Conservation (phyloP, 2,113 vertebrate genomes). For the Embiotoca jacksoni region DNA sequence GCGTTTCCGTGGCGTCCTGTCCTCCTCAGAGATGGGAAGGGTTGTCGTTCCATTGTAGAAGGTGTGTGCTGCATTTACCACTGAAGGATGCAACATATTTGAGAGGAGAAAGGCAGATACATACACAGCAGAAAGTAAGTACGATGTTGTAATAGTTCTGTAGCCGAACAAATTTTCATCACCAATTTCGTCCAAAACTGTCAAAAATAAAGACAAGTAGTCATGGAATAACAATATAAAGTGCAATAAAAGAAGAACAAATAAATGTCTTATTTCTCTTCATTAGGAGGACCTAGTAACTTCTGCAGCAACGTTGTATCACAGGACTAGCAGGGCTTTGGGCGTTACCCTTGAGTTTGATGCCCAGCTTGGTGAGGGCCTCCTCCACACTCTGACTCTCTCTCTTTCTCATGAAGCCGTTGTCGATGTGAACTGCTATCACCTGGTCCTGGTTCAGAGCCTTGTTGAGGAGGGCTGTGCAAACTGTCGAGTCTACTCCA, state of each 20-base stretch:
- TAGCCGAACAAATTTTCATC: too few relatives aligned
- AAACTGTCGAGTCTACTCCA: constrained; percentile 97
- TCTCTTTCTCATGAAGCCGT: constrained; percentile 98
- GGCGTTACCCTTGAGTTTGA: constrained; percentile 93
- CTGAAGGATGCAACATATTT: constrained; percentile 73
- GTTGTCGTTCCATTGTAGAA: constrained; percentile 99
- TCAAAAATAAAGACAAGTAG: too few relatives aligned
- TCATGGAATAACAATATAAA: too few relatives aligned
- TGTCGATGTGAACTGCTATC: constrained; percentile 98
- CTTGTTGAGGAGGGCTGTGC: constrained; percentile 96
- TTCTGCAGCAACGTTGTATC: too few relatives aligned
- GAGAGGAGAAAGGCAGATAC: background rate
- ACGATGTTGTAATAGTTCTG: too few relatives aligned
- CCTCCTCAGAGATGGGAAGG: constrained; percentile 98
- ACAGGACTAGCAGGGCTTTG: background rate
- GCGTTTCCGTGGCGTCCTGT: constrained; percentile 96
- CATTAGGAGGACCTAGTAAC: background rate
- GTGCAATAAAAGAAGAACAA: background rate
- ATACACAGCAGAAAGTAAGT: background rate
- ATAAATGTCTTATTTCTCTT: background rate
- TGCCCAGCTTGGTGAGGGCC: constrained; percentile 95
- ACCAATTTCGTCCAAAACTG: too few relatives aligned
- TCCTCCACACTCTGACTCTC: constrained; percentile 98
- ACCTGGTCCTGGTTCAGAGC: constrained; percentile 94
- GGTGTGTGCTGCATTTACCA: constrained; percentile 97